A percentile compares a stretch with the other conserved stretches of the same genome.
These are phyloP conservation scores for Ophthalmolycus amberensis DNA, from an alignment of 2,113 vertebrate genomes.

Conservation along the genomic window DNA sequence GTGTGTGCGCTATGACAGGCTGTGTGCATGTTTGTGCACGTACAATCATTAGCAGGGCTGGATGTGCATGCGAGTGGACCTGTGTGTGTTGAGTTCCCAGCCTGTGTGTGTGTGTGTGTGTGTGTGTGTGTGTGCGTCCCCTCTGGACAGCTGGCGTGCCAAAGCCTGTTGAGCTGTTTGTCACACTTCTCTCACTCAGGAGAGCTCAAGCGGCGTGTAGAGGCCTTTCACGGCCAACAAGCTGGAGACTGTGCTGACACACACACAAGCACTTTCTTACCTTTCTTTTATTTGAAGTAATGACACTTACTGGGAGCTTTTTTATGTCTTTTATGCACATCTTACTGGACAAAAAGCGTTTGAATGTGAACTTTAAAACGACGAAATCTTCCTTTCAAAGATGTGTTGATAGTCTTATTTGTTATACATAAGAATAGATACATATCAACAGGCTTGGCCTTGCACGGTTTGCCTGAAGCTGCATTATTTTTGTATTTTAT, in stretches of 20 bases:
- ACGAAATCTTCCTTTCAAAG: background rate
- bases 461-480: background rate
- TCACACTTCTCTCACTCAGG: constrained; percentile 76
- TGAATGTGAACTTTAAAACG: background rate
- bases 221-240: constrained; percentile 65
- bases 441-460: background rate
- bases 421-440: background rate
- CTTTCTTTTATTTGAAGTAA: background rate
- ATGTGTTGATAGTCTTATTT: background rate
- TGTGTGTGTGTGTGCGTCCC: constrained; percentile 56
- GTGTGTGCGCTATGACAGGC: constrained; percentile 1
- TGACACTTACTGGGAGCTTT: too few species aligned
- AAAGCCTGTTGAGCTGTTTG: constrained; percentile 81
- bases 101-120: constrained; percentile 45
- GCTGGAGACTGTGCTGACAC: constrained; percentile 39
- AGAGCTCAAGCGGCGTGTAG: constrained; percentile 64
- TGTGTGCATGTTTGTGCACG: constrained; percentile 5
- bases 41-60: constrained; percentile 7
- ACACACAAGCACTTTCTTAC: constrained; percentile 9
- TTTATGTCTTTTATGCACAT: background rate
- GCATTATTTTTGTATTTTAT: background rate
- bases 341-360: background rate
- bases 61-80: constrained; percentile 38
- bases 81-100: constrained; percentile 27
- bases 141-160: constrained; percentile 75